These are phyloP conservation scores for Xestia c-nigrum DNA, from an alignment of 2,888 invertebrate genomes.

Conservation along the genomic window DNA sequence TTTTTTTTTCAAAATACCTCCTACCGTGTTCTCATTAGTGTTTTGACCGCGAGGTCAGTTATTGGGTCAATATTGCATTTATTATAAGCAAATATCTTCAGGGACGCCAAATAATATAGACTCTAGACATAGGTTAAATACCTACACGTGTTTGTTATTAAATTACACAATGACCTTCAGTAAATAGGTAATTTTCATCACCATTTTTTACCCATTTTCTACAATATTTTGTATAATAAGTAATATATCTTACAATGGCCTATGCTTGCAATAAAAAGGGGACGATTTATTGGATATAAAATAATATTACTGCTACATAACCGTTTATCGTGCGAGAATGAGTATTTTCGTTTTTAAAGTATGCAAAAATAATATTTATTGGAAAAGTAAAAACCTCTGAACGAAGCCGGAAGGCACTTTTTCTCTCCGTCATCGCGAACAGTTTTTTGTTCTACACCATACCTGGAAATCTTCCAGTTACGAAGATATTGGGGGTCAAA, in stretches of 20 bases:
- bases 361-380: neutral
- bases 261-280: neutral
- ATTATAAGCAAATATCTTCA: constrained; percentile 6
- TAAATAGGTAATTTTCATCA: neutral
- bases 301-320: neutral
- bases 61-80: neutral
- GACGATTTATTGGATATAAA: neutral
- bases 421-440: too few species aligned
- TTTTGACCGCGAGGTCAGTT: neutral
- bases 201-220: neutral
- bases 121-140: neutral
- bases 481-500: too few species aligned
- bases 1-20: neutral
- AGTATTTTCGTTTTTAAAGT: neutral
- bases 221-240: neutral
- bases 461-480: too few species aligned
- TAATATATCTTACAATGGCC: neutral
- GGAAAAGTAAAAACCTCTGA: neutral
- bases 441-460: too few species aligned
- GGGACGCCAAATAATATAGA: neutral
- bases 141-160: neutral
- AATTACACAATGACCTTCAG: constrained; percentile 6
- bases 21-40: neutral
- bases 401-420: too few species aligned
- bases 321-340: neutral